Base-by-base conservation (phyloP, 2,888 invertebrate species). In the Taphrorychus bicolor region DNA sequence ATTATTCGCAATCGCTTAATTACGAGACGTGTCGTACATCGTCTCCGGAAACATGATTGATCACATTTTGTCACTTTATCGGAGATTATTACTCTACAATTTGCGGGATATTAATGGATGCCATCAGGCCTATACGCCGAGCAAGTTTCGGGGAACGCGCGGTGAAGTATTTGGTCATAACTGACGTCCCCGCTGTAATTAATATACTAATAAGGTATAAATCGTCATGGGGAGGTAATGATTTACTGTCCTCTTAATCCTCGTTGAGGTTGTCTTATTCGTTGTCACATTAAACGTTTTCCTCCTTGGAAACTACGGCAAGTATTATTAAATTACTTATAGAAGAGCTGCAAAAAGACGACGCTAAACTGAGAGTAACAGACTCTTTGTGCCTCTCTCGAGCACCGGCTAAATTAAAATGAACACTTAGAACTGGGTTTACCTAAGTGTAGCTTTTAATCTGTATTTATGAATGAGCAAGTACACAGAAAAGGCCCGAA, bases 1-100 rank as follows among this genome's bases (percentile, higher is more conserved):
- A 81, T 81, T 80, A 80, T 80, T 77, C 76, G 76, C 76, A 74
- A 78, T 77, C 74, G 77, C 78, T 78, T 80, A 79, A 81, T 81
- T 79, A 80, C 76, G 70, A 73, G 76, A 80, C 80, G 78, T 75
- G 75, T 78, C 78, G 76, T 78, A 78, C 78, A 78, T 80, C 78
- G 78, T 79, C 75, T 75, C 75, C 71, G 68, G 70, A 70, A 69
- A 64, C 67, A 75, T 78, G 77, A 78, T 78, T 76, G 77, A 78
- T 78, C 76, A 74, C 73, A 72, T 72, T 75, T 75, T 76, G 75
- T 75, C 75, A 73, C 73, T 74, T 73, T 75, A 74, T 73, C 69
- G 65, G 72, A 69, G 73, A 74, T 73, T 70, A 75, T 76, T 72
- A 74, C 70, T 69, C 70, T 68, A 68, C 75, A 74, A 76, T 76